phyloP scores from a whole-genome alignment of 2,888 invertebrate species.

The Cepaea hortensis region DNA sequence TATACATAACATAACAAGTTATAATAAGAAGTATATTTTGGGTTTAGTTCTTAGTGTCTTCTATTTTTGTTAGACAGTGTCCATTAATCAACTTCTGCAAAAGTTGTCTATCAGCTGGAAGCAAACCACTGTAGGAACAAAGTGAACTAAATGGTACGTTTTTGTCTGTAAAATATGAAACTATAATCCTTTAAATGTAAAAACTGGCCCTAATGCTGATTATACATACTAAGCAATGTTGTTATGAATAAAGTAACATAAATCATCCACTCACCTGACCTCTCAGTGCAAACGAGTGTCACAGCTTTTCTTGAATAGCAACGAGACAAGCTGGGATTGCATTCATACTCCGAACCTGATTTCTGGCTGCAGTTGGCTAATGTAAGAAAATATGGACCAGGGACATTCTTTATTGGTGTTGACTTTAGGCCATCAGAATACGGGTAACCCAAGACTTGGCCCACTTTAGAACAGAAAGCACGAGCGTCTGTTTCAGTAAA shows the following conservation, averaged over 20 bases:
- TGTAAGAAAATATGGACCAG: conserved; percentile 37
- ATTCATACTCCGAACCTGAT: neutral
- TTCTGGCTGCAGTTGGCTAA: conserved; percentile 1
- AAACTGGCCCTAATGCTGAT: no score
- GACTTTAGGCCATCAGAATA: conserved; percentile 33
- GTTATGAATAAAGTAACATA: neutral
- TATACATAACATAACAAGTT: no score
- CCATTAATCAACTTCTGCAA: no score
- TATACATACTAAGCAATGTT: no score
- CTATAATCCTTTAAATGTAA: no score
- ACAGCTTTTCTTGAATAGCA: conserved; percentile 15
- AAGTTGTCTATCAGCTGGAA: no score
- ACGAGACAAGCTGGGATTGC: neutral
- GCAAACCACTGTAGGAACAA: no score
- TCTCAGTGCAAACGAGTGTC: conserved; percentile 20
- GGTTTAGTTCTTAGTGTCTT: no score
- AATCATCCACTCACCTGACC: neutral
- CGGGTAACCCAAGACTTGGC: conserved; percentile 58
- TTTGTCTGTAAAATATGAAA: no score
- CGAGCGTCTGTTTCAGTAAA: conserved; percentile 58
- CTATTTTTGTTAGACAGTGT: no score
- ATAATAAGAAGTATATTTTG: no score
- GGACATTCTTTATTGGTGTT: neutral
- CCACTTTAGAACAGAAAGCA: conserved; percentile 62
- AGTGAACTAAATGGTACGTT: no score